These are phyloP conservation scores for Sminthurides aquaticus DNA, from an alignment of 2,888 invertebrate species.

Conservation along the genomic window DNA sequence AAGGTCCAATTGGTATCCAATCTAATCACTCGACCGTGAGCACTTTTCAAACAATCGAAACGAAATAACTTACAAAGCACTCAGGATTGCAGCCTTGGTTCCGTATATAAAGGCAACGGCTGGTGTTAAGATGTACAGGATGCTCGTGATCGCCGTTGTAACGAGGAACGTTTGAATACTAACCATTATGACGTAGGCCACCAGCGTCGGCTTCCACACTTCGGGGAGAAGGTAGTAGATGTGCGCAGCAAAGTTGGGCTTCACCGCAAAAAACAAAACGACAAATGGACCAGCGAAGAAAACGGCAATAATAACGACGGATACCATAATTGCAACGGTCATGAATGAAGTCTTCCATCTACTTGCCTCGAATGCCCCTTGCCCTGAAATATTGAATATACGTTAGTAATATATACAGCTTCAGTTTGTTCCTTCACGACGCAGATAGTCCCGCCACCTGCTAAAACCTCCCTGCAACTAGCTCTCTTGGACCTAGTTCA, in stretches of 20 bases:
- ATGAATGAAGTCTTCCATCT: not conserved
- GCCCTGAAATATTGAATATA: no score
- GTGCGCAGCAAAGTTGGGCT: not conserved
- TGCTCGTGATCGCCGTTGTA: not conserved
- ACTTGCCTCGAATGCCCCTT: not conserved
- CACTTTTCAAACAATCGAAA: no score
- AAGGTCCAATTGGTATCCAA: no score
- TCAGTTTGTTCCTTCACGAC: no score
- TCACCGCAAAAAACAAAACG: not conserved
- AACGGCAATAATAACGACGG: not conserved
- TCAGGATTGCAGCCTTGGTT: not conserved
- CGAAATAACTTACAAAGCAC: not conserved
- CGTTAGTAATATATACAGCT: no score
- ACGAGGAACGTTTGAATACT: not conserved
- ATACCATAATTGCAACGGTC: not conserved
- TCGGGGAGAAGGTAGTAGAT: conserved; percentile 6
- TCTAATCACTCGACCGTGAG: not conserved
- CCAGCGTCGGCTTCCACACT: not conserved
- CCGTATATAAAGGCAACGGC: not conserved
- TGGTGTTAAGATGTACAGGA: not conserved
- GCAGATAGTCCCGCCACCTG: no score
- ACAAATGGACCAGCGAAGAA: not conserved
- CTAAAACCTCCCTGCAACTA: no score
- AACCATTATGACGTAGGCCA: not conserved
- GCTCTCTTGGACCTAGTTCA: no score